Conservation (phyloP, 2,797 vertebrate species). For the Gallinago stenura region DNA sequence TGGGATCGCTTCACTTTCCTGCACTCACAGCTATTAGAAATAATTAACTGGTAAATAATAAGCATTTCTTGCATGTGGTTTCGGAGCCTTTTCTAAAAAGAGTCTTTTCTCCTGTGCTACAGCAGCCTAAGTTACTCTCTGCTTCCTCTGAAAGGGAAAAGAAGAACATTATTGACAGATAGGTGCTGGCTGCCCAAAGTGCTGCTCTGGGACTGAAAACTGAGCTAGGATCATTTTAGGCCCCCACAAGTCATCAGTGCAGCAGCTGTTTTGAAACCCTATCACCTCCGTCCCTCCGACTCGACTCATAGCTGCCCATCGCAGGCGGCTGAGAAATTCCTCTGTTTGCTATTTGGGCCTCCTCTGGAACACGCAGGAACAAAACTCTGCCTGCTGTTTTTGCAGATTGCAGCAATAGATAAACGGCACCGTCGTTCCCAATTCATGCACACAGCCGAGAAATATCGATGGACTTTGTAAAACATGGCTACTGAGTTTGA, state of each 20-base stretch:
- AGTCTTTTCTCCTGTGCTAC: not conserved
- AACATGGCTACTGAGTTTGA: not conserved
- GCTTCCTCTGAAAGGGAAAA: not conserved
- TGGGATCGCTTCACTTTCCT: not conserved
- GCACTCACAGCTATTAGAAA: not conserved
- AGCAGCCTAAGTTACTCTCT: not conserved
- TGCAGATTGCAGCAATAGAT: not conserved
- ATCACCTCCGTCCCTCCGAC: not conserved
- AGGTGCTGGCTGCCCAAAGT: not conserved
- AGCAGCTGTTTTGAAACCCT: constrained; percentile 68
- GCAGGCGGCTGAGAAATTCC: constrained; percentile 41
- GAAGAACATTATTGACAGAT: constrained; percentile 23
- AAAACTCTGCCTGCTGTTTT: not conserved
- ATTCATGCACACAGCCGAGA: not conserved
- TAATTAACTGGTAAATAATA: not conserved
- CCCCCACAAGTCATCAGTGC: not conserved
- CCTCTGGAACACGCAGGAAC: not conserved
- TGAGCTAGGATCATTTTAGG: constrained; percentile 51
- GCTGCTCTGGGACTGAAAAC: constrained; percentile 25
- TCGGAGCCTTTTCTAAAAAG: not conserved
- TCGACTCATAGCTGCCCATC: not conserved
- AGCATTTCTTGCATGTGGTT: not conserved
- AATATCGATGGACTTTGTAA: not conserved
- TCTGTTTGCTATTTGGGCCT: not conserved
- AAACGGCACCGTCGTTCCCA: not conserved